A percentile compares a stretch with the other conserved stretches of the same genome.
Evolutionary conservation across 2,797 vertebrate species (phyloP).

Genomic region (Scyliorhinus canicula): DNA sequence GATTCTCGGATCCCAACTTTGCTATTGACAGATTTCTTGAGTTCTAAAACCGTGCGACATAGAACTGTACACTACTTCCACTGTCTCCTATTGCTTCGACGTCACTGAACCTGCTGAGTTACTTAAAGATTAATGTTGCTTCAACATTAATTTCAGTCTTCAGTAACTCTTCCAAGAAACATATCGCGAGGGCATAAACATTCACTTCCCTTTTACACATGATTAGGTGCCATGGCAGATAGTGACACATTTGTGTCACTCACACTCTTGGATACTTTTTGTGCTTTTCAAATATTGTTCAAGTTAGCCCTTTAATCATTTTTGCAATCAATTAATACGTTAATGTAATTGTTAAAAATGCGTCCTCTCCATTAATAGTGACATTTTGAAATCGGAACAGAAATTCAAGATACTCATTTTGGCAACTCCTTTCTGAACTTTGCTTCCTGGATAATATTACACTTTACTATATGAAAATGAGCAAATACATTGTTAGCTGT

Average conservation of each 20-base stretch:
- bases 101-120: no score
- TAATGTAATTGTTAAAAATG: not conserved
- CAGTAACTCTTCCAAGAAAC: not conserved
- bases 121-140: not conserved
- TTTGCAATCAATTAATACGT: not conserved
- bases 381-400: slow-evolving; percentile 21
- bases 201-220: slow-evolving; percentile 19
- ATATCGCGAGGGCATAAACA: not conserved
- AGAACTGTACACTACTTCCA: not conserved
- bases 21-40: not conserved
- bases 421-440: not conserved
- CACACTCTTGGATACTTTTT: not conserved
- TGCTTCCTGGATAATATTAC: not conserved
- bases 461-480: not conserved
- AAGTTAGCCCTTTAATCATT: slow-evolving; percentile 23
- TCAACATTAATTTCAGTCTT: not conserved
- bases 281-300: slow-evolving; percentile 17
- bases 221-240: not conserved
- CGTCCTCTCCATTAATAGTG: not conserved
- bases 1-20: not conserved
- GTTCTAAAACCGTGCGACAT: not conserved
- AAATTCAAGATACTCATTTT: not conserved
- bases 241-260: not conserved
- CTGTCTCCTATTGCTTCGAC: not conserved
- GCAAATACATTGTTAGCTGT: not conserved